phyloP scores from a whole-genome alignment of 92 coral and sea anemone genomes.

The Ricordea florida region DNA sequence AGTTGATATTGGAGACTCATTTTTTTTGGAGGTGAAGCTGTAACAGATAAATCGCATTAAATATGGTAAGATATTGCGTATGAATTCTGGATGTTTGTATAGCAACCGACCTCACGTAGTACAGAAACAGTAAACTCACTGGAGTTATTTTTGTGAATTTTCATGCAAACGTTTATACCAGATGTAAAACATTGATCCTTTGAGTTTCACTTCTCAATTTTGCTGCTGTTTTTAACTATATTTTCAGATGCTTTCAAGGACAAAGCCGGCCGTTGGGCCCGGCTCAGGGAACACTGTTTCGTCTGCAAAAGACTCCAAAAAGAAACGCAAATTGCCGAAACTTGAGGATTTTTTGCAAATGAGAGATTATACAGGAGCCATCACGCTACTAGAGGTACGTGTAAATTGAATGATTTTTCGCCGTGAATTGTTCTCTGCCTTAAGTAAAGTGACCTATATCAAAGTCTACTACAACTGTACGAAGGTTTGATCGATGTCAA shows the following conservation, averaged over 20 bases:
- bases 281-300: constrained; percentile 93
- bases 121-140: too few relatives aligned
- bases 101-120: constrained; percentile 22
- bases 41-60: constrained; percentile 2
- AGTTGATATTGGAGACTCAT: neutral
- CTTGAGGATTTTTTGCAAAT: constrained; percentile 87
- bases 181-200: too few relatives aligned
- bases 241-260: constrained; percentile 94
- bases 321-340: constrained; percentile 92
- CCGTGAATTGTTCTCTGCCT: too few relatives aligned
- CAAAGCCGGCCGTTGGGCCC: constrained; percentile 99
- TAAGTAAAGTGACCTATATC: too few relatives aligned
- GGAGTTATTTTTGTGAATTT: too few relatives aligned
- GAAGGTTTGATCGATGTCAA: too few relatives aligned
- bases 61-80: constrained; percentile 54
- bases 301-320: constrained; percentile 90
- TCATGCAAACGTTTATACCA: too few relatives aligned
- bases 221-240: neutral
- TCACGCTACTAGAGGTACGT: constrained; percentile 94
- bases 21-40: neutral
- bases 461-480: too few relatives aligned
- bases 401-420: too few relatives aligned
- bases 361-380: constrained; percentile 93
- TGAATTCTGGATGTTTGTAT: neutral
- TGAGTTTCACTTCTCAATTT: neutral